Evolutionary conservation across 2,888 invertebrate genomes (phyloP).

Genomic region (Dasysyrphus tricinctus): DNA sequence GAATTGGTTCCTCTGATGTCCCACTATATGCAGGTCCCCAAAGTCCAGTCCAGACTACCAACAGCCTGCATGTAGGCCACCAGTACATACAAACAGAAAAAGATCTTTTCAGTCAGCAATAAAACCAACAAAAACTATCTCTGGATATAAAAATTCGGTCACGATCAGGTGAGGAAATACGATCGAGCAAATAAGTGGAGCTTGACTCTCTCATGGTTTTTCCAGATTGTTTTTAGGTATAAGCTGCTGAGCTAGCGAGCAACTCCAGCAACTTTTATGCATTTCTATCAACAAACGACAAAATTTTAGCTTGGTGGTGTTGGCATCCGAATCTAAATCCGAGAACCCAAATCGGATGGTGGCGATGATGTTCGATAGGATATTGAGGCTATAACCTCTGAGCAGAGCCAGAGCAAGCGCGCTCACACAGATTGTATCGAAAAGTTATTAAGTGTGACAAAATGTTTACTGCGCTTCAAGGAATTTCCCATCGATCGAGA

Average conservation of each 20-base stretch:
- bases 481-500: conserved; percentile 74
- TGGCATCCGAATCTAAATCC: conserved; percentile 49
- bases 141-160: conserved; percentile 69
- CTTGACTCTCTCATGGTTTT: conserved; percentile 74
- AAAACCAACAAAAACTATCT: conserved; percentile 31
- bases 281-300: conserved; percentile 45
- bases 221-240: conserved; percentile 31
- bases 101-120: conserved; percentile 35
- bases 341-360: conserved; percentile 53
- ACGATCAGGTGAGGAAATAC: conserved; percentile 76
- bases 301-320: neutral
- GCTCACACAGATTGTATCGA: conserved; percentile 73
- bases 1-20: conserved; percentile 37
- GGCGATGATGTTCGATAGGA: conserved; percentile 73
- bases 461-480: conserved; percentile 76
- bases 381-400: conserved; percentile 73
- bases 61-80: conserved; percentile 63
- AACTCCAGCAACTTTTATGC: conserved; percentile 37
- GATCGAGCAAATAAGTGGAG: conserved; percentile 75
- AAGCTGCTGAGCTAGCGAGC: conserved; percentile 1
- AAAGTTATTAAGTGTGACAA: conserved; percentile 77
- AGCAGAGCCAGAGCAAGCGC: conserved; percentile 38
- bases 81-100: conserved; percentile 11
- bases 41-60: conserved; percentile 13
- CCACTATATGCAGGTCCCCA: conserved; percentile 42